A percentile compares a stretch with the other conserved stretches of the same genome.
Conservation (phyloP, 2,888 invertebrate genomes). For the Neuroscelio doddi region DNA sequence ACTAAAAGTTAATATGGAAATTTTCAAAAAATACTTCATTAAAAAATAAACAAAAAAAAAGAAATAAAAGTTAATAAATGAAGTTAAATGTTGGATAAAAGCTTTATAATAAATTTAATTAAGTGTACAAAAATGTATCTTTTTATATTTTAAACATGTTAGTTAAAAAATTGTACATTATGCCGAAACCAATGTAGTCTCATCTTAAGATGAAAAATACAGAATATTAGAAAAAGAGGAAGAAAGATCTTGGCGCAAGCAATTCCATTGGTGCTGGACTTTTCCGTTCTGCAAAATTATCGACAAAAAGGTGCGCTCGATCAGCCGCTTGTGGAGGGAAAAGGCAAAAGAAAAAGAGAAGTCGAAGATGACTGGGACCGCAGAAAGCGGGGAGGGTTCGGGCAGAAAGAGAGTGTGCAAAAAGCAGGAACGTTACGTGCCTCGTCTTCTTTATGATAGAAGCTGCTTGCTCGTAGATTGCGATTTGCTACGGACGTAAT, state of each 20-base stretch:
- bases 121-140: too few species aligned
- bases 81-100: too few species aligned
- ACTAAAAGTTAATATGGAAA: too few species aligned
- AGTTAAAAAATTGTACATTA: too few species aligned
- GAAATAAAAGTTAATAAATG: too few species aligned
- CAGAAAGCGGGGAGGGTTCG: conserved; percentile 47
- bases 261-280: conserved; percentile 52
- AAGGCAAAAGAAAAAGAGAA: conserved; percentile 23
- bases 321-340: conserved; percentile 34
- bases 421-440: conserved; percentile 63
- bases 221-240: conserved; percentile 39
- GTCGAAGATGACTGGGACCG: conserved; percentile 20
- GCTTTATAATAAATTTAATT: too few species aligned
- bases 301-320: conserved; percentile 58
- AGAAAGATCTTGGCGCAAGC: too few species aligned
- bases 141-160: too few species aligned
- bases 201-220: conserved; percentile 19
- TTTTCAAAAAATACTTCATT: too few species aligned
- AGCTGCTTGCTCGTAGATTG: conserved; percentile 70
- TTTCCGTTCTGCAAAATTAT: conserved; percentile 65
- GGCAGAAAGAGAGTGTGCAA: conserved; percentile 55
- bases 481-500: conserved; percentile 71
- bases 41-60: too few species aligned
- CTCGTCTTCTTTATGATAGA: conserved; percentile 68
- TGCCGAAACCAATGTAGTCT: too few species aligned